Conservation (phyloP, 2,113 vertebrate genomes). For the Cebidichthys violaceus region DNA sequence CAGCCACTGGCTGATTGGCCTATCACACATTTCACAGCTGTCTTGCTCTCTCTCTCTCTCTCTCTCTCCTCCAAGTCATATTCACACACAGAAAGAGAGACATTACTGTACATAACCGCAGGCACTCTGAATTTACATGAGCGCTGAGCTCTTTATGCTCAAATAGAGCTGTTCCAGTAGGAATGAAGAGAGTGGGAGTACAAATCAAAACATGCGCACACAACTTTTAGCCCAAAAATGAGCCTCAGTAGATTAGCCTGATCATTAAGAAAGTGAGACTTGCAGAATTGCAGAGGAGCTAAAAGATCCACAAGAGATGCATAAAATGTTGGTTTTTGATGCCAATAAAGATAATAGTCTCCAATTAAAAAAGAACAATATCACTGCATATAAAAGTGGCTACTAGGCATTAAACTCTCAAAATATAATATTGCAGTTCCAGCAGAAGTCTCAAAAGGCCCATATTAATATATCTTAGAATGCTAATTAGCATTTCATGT, state of each 20-base stretch:
- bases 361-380: constrained; percentile 29
- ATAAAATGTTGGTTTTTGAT: constrained; percentile 34
- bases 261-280: constrained; percentile 14
- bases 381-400: constrained; percentile 4
- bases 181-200: background rate
- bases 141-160: constrained; percentile 16
- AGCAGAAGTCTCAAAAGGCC: constrained; percentile 1
- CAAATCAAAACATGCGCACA: constrained; percentile 22
- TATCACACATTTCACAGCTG: constrained; percentile 27
- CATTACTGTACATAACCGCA: constrained; percentile 35
- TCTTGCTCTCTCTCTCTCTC: constrained; percentile 18
- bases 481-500: background rate
- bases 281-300: constrained; percentile 11
- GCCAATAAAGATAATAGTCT: constrained; percentile 25
- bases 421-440: constrained; percentile 1
- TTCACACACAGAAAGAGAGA: constrained; percentile 20
- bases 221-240: constrained; percentile 15
- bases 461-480: background rate
- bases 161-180: constrained; percentile 8
- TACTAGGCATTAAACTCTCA: background rate
- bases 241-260: constrained; percentile 7
- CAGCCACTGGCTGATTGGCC: constrained; percentile 23
- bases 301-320: constrained; percentile 28
- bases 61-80: constrained; percentile 1
- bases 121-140: constrained; percentile 27